Evolutionary conservation across 37 sponge, comb jelly and placozoan genomes (phyloP).

Genomic region (Ephydatia muelleri): DNA sequence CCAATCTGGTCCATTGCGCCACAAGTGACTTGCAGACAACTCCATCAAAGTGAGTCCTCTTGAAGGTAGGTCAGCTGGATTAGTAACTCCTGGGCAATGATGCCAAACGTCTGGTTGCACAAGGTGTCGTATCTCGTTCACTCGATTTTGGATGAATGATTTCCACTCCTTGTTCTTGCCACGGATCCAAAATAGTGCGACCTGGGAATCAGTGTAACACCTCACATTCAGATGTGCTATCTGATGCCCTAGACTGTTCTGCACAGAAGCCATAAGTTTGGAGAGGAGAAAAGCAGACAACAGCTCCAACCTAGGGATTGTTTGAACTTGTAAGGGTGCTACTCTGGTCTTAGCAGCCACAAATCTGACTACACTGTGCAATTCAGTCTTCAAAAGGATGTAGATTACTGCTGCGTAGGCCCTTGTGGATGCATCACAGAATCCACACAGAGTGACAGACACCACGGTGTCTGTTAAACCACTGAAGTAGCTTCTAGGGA

Average conservation of each 20-base stretch:
- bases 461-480: neutral
- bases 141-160: conserved; percentile 20
- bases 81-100: no score
- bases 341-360: conserved; percentile 24
- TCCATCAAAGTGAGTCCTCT: conserved; percentile 11
- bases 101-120: neutral
- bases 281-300: conserved; percentile 9
- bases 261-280: conserved; percentile 1
- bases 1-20: conserved; percentile 13
- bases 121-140: conserved; percentile 10
- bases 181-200: conserved; percentile 21
- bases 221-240: neutral
- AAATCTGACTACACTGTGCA: neutral
- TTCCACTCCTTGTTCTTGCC: conserved; percentile 25
- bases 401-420: conserved; percentile 27
- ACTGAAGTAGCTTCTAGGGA: neutral
- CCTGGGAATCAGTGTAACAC: conserved; percentile 24
- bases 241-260: neutral
- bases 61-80: conserved; percentile 27
- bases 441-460: conserved; percentile 10
- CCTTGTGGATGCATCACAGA: conserved; percentile 27
- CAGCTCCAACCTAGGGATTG: conserved; percentile 11
- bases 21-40: neutral
- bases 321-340: conserved; percentile 5
- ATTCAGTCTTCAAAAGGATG: neutral